These are phyloP conservation scores for Cotesia congregata DNA, from an alignment of 2,888 invertebrate species.

Conservation along the genomic window DNA sequence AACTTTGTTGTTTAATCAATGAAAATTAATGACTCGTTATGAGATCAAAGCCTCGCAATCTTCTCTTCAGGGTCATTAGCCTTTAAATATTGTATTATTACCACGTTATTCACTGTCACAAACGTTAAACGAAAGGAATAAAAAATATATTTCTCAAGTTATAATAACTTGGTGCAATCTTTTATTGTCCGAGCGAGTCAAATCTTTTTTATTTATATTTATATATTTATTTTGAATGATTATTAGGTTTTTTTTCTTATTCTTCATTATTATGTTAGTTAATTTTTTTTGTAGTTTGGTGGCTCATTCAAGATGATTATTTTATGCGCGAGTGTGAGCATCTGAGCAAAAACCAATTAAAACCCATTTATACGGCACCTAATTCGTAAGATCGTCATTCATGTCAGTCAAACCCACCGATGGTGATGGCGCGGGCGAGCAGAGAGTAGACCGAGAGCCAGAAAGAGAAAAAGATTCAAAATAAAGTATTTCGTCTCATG, in stretches of 20 bases:
- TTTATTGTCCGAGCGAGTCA: conserved; percentile 4
- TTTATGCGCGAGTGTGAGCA: conserved; percentile 18
- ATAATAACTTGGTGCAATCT: conserved; percentile 22
- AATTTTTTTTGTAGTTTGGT: conserved; percentile 23
- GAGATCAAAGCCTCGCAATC: not conserved
- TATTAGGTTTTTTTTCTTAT: not conserved
- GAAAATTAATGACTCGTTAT: conserved; percentile 7
- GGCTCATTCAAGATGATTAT: conserved; percentile 5
- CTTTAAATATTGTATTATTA: conserved; percentile 21
- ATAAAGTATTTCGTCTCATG: conserved; percentile 61
- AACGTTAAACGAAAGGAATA: conserved; percentile 10
- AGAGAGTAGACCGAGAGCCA: not conserved
- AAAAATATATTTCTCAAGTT: conserved; percentile 25
- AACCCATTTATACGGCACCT: conserved; percentile 63
- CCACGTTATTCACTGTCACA: conserved; percentile 23
- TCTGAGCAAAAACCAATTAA: conserved; percentile 60
- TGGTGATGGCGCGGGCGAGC: not conserved
- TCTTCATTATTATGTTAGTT: not conserved
- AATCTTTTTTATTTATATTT: not conserved
- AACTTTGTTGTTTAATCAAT: conserved; percentile 2
- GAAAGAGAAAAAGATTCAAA: conserved; percentile 3
- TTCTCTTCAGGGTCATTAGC: conserved; percentile 12
- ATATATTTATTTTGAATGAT: conserved; percentile 8
- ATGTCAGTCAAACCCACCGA: conserved; percentile 47
- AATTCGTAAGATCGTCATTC: conserved; percentile 59